Evolutionary conservation across 1,140 invertebrate genomes (phyloP), one percentile per base, ranked within the genome.

Genomic region (Ips nitidus): DNA sequence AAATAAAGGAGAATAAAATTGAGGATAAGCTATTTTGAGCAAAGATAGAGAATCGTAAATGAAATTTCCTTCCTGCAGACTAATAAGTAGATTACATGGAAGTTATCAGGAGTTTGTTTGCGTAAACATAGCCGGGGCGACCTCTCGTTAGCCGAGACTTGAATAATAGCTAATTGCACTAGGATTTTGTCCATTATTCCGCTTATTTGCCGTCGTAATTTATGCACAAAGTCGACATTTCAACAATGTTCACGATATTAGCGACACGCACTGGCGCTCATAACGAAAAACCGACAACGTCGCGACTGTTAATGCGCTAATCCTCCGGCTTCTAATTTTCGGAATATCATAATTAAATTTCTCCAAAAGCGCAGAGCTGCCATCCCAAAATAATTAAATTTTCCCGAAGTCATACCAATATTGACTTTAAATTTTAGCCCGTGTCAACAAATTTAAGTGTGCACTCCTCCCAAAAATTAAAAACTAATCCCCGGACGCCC

Each of bases 331-430:
- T 61, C 41, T 6, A 61, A 61, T 61, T 61, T 65, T 65, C 63
- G 36, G 53, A 38, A 65, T 56, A 56, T 43, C 39, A 42, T 65
- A 65, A 65, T 65, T 65, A 65, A 65, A 65, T 65, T 65, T 65
- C 36, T 52, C 52, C 41, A 57, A 50, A 66, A 66, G 55, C 42
- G 37, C 36, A 52, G 39, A 66, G 55, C 41, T 52, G 55, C 56
- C 65, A 52, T 59, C 65, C 65, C 55, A 50, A 66, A 58, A 66
- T 66, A 66, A 66, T 66, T 66, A 66, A 66, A 66, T 66, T 59
- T 59, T 52, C 50, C 4, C 43, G 41, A 66, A 66, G 65, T 66
- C 65, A 58, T 66, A 66, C 65, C 65, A 66, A 66, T 66, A 66
- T 66, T 66, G 65, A 66, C 65, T 66, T 66, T 66, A 52, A 58